phyloP scores from a whole-genome alignment of 2,113 vertebrate genomes.

The Hemiscyllium ocellatum region DNA sequence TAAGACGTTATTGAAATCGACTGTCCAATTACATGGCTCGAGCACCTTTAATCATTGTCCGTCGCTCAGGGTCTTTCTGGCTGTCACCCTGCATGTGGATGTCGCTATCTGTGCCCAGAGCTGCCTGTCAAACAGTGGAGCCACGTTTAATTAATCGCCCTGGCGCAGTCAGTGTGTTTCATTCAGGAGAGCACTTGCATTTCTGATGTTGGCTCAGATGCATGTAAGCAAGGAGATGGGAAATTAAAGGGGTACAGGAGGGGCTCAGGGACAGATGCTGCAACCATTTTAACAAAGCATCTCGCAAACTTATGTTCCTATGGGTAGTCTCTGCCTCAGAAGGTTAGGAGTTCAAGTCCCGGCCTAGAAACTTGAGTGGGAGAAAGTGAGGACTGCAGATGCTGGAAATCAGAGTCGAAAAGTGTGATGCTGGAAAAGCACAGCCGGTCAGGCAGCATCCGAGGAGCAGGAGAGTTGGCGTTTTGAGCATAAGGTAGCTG shows the following conservation, averaged over 20 bases:
- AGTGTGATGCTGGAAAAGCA: no score
- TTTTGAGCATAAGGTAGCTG: no score
- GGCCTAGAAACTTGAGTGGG: neutral
- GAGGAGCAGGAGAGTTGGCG: no score
- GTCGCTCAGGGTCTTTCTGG: neutral
- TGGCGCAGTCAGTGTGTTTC: neutral
- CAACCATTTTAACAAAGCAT: neutral
- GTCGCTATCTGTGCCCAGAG: neutral
- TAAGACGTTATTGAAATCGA: neutral
- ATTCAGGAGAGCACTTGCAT: neutral
- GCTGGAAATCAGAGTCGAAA: no score
- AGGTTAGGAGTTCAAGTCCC: neutral
- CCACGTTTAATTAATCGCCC: neutral
- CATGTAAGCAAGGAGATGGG: neutral
- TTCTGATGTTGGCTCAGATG: neutral
- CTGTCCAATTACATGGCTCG: neutral
- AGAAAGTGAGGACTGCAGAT: no score
- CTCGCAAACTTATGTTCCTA: no score
- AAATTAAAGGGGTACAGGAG: neutral
- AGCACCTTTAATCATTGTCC: neutral
- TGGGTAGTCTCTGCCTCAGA: neutral
- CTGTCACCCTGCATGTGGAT: neutral
- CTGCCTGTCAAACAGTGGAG: neutral
- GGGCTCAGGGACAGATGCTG: neutral
- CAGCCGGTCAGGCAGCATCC: no score